Evolutionary conservation across 2,888 invertebrate genomes (phyloP).

Genomic region (Anthrax anthrax): DNA sequence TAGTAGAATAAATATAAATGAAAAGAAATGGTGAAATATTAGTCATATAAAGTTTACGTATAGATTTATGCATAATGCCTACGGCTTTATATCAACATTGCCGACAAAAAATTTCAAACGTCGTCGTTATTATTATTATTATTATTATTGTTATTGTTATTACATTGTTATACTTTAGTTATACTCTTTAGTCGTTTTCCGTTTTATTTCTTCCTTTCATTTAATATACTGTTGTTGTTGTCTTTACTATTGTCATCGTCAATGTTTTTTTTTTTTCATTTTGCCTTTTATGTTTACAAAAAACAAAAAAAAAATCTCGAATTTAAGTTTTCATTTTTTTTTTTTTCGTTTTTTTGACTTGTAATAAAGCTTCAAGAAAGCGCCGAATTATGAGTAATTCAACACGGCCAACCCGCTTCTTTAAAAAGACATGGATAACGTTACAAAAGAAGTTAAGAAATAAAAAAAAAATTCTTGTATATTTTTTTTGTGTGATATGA

Average conservation of each 20-base stretch:
- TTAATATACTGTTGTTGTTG: too few relatives aligned
- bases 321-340: neutral
- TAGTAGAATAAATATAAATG: too few relatives aligned
- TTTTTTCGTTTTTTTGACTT: too few relatives aligned
- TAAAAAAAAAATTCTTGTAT: neutral
- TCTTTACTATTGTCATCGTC: too few relatives aligned
- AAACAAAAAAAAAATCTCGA: too few relatives aligned
- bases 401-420: neutral
- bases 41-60: neutral
- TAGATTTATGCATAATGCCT: neutral
- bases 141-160: too few relatives aligned
- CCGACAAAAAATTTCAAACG: neutral
- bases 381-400: conserved; percentile 6
- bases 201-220: too few relatives aligned
- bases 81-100: neutral
- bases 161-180: too few relatives aligned
- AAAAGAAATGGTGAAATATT: too few relatives aligned
- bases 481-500: neutral
- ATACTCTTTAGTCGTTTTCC: too few relatives aligned
- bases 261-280: neutral
- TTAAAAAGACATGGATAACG: too few relatives aligned
- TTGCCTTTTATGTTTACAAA: neutral
- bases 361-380: conserved; percentile 4
- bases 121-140: too few relatives aligned
- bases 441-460: neutral